Evolutionary conservation across 2,113 vertebrate genomes (phyloP).

Genomic region (Dromaius novaehollandiae): DNA sequence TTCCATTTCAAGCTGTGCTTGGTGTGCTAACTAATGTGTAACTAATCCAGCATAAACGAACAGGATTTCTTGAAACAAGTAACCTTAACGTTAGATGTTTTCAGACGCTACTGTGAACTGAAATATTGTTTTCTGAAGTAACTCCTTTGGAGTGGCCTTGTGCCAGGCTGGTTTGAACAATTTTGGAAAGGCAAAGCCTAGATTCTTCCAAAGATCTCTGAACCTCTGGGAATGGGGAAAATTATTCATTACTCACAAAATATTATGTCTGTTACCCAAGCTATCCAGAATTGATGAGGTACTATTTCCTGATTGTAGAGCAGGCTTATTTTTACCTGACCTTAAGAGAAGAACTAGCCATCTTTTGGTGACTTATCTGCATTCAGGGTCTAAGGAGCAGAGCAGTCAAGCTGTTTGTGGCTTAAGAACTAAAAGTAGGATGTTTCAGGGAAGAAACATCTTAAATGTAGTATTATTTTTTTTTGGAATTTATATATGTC

Average conservation of each 20-base stretch:
- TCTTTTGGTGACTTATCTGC: background rate
- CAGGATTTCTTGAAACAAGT: background rate
- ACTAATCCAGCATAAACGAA: background rate
- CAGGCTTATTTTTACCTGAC: background rate
- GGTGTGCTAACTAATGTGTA: too few relatives aligned
- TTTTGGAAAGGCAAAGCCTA: background rate
- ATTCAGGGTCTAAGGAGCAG: background rate
- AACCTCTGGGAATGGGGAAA: background rate
- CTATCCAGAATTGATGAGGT: background rate
- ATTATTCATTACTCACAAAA: background rate
- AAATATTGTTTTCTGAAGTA: background rate
- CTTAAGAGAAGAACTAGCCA: background rate
- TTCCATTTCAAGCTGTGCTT: background rate
- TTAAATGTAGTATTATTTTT: background rate
- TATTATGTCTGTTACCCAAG: background rate
- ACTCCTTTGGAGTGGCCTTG: background rate
- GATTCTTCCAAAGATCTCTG: background rate
- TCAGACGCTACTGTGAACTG: background rate
- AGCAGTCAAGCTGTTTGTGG: background rate
- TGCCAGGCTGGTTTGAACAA: background rate
- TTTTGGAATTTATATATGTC: background rate
- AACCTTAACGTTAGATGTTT: background rate
- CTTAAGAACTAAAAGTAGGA: background rate
- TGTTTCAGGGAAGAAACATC: background rate
- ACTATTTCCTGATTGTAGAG: background rate